These are phyloP conservation scores for Apamea monoglypha DNA, from an alignment of 2,888 invertebrate genomes.

Conservation along the genomic window DNA sequence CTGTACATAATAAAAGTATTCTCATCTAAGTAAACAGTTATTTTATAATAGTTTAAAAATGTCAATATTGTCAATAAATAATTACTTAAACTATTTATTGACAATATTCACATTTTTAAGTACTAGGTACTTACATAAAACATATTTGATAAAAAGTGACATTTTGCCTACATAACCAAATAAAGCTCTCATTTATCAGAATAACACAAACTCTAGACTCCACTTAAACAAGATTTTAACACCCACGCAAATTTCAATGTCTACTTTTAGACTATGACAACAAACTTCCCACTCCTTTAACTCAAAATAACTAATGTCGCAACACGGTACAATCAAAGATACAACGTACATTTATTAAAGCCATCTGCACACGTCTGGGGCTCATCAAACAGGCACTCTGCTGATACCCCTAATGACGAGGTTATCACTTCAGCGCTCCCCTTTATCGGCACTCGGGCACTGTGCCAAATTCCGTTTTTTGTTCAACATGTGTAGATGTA, in stretches of 20 bases:
- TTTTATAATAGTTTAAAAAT: background rate
- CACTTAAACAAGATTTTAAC: background rate
- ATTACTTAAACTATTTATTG: too few species aligned
- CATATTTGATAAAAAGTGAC: background rate
- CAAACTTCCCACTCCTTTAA: background rate
- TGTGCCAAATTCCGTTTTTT: slow-evolving; percentile 61
- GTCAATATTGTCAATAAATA: too few species aligned
- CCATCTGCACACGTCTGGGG: slow-evolving; percentile 52
- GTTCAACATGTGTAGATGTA: slow-evolving; percentile 19
- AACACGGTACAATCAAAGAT: slow-evolving; percentile 1
- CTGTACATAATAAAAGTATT: background rate
- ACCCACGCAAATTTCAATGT: background rate
- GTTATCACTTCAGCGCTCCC: slow-evolving; percentile 52
- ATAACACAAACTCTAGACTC: background rate
- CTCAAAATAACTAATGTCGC: slow-evolving; percentile 6
- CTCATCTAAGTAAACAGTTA: background rate
- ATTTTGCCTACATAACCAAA: background rate
- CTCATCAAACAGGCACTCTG: slow-evolving; percentile 55
- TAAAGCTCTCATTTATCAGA: background rate
- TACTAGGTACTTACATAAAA: background rate
- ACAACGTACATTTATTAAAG: slow-evolving; percentile 30
- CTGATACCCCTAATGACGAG: slow-evolving; percentile 63
- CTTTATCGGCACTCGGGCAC: slow-evolving; percentile 55
- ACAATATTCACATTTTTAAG: background rate
- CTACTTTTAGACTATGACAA: background rate